phyloP scores from a whole-genome alignment of 2,797 vertebrate species.

The Melanogrammus aeglefinus region DNA sequence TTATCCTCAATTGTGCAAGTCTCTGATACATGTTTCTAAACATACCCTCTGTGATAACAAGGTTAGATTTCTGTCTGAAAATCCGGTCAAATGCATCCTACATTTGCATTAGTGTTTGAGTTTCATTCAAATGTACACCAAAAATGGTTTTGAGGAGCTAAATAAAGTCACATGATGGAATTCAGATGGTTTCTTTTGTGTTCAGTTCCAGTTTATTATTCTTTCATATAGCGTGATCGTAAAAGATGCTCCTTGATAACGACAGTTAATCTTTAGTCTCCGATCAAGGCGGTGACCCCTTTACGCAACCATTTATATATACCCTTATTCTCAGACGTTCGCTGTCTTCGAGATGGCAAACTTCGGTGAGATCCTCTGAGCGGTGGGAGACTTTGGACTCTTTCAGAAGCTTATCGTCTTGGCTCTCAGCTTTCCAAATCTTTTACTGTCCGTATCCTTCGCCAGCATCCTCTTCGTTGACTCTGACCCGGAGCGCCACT shows the following conservation, averaged over 20 bases:
- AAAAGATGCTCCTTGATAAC: neutral
- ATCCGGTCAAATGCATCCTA: neutral
- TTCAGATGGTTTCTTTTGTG: constrained; percentile 6
- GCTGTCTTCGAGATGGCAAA: constrained; percentile 57
- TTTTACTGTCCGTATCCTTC: constrained; percentile 66
- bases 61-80: constrained; percentile 17
- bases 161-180: constrained; percentile 57
- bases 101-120: constrained; percentile 23
- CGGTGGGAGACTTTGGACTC: constrained; percentile 72
- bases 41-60: constrained; percentile 39
- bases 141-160: constrained; percentile 55
- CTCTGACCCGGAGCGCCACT: constrained; percentile 58
- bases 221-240: neutral
- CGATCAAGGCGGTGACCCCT: neutral
- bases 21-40: neutral
- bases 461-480: constrained; percentile 77
- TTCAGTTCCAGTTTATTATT: neutral
- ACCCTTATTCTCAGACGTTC: neutral
- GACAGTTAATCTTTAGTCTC: neutral
- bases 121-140: constrained; percentile 42
- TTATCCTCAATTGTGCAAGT: constrained; percentile 39
- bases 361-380: constrained; percentile 68
- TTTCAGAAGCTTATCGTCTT: constrained; percentile 75
- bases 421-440: constrained; percentile 61
- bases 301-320: neutral